Evolutionary conservation across 1,140 invertebrate species (phyloP).

Genomic region (Habropoda laboriosa): DNA sequence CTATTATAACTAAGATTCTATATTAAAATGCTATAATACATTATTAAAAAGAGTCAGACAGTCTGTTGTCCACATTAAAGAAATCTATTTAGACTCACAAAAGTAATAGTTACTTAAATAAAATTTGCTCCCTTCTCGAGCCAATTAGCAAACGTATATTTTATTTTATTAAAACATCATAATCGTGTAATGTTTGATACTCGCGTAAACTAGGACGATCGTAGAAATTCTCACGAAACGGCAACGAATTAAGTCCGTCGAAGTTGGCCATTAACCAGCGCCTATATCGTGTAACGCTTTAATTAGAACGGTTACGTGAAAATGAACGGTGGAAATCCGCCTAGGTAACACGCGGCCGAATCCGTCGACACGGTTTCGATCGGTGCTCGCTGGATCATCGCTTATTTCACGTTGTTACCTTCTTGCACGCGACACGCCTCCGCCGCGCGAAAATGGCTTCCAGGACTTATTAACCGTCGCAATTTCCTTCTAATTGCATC

Average conservation of each 20-base stretch:
- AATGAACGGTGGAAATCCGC: not conserved
- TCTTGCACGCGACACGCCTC: conserved; percentile 12
- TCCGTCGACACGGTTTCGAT: not conserved
- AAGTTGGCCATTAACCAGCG: not conserved
- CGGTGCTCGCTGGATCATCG: not conserved
- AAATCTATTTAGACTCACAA: too few relatives aligned
- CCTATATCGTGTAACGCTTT: not conserved
- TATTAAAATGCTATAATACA: too few relatives aligned
- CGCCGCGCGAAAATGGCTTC: conserved; percentile 16
- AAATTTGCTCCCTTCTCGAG: too few relatives aligned
- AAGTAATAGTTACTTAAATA: too few relatives aligned
- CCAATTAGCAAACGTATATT: too few relatives aligned
- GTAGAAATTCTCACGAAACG: not conserved
- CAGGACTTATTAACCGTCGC: conserved; percentile 18
- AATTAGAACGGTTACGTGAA: not conserved
- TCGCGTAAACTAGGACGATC: not conserved
- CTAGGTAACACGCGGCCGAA: not conserved
- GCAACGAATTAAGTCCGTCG: not conserved
- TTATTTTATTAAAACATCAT: too few relatives aligned
- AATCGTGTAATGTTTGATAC: not conserved
- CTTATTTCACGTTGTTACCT: not conserved
- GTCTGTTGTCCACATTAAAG: too few relatives aligned
- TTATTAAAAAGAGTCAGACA: too few relatives aligned
- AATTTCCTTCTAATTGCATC: conserved; percentile 45
- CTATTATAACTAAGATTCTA: too few relatives aligned